Evolutionary conservation across 2,797 vertebrate species (phyloP).

Genomic region (Notoglanidium macrostoma): DNA sequence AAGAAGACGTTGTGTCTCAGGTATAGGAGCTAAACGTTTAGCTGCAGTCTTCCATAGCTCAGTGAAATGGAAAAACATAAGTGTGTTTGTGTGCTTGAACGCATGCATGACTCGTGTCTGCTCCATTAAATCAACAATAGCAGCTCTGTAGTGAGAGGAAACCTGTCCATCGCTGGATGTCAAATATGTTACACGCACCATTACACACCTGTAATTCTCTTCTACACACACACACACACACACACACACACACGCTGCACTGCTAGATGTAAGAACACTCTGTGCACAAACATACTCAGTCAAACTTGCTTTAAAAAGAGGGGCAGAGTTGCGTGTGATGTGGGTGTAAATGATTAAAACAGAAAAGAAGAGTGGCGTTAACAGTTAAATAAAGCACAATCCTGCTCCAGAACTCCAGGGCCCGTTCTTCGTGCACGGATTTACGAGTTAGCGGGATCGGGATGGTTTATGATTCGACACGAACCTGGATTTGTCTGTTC

Average conservation of each 20-base stretch:
- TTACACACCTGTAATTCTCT: conserved; percentile 49
- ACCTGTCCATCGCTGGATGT: conserved; percentile 43
- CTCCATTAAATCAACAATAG: conserved; percentile 59
- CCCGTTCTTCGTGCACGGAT: background rate
- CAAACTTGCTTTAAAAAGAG: background rate
- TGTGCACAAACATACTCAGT: background rate
- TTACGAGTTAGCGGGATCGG: background rate
- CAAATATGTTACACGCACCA: conserved; percentile 43
- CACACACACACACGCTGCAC: conserved; percentile 37
- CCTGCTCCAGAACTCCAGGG: background rate
- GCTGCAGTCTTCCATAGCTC: background rate
- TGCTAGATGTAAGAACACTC: background rate
- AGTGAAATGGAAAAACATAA: background rate
- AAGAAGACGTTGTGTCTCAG: background rate
- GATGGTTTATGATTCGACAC: background rate
- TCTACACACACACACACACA: conserved; percentile 55
- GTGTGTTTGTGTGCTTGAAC: conserved; percentile 17
- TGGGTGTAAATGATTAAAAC: background rate
- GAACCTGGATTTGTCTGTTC: background rate
- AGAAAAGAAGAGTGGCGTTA: background rate
- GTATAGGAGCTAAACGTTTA: background rate
- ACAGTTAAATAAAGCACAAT: background rate
- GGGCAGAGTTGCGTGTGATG: background rate
- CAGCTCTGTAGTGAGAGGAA: conserved; percentile 32
- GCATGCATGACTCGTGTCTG: conserved; percentile 30